phyloP scores from a whole-genome alignment of 1,140 invertebrate species.

The Grapholita molesta region DNA sequence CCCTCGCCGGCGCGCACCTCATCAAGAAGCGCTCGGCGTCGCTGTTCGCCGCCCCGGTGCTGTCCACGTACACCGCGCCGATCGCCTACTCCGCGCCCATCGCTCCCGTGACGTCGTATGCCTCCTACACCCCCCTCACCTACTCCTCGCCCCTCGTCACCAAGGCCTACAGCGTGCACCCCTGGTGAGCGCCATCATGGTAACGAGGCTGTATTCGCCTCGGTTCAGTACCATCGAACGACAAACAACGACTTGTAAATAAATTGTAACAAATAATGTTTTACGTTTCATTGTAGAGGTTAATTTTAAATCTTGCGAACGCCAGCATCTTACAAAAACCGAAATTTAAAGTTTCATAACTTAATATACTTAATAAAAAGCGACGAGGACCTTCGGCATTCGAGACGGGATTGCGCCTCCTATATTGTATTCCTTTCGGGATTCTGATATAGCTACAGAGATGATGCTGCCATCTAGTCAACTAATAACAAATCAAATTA shows the following conservation, averaged over 20 bases:
- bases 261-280: conserved; percentile 26
- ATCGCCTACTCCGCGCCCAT: conserved; percentile 35
- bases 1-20: conserved; percentile 50
- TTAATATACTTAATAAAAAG: too few species aligned
- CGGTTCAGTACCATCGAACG: conserved; percentile 46
- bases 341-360: too few species aligned
- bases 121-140: conserved; percentile 43
- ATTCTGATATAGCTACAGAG: too few species aligned
- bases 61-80: conserved; percentile 38
- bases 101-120: conserved; percentile 21
- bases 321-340: too few species aligned
- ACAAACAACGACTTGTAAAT: conserved; percentile 42
- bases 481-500: too few species aligned
- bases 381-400: too few species aligned
- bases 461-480: too few species aligned
- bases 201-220: conserved; percentile 37
- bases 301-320: too few species aligned
- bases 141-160: conserved; percentile 43
- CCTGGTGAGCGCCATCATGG: conserved; percentile 48
- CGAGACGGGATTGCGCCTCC: too few species aligned
- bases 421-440: too few species aligned
- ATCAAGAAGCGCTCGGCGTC: conserved; percentile 57
- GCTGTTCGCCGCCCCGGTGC: conserved; percentile 34
- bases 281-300: too few species aligned
- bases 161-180: conserved; percentile 46